A percentile compares a stretch with the other conserved stretches of the same genome.
These are phyloP conservation scores for Drosophila navojoa DNA, from an alignment of 1,140 invertebrate species.

Conservation along the genomic window DNA sequence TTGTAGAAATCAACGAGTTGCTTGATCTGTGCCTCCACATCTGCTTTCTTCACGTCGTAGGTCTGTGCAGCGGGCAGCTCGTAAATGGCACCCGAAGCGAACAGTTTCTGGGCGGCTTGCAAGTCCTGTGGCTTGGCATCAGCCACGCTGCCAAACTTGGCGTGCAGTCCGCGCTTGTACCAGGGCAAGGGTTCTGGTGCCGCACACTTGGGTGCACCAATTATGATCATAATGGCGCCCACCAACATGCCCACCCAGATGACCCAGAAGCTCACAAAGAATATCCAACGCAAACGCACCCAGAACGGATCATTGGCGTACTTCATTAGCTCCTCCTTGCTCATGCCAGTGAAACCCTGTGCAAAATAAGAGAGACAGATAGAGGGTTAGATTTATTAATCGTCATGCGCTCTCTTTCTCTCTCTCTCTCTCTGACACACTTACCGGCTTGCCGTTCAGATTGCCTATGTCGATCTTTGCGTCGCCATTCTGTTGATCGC, in stretches of 20 bases:
- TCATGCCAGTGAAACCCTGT: slow-evolving; percentile 90
- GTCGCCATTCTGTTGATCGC: slow-evolving; percentile 91
- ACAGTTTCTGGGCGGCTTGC: slow-evolving; percentile 46
- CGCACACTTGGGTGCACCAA: slow-evolving; percentile 92
- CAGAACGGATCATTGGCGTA: slow-evolving; percentile 96
- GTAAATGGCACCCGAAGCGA: slow-evolving; percentile 75
- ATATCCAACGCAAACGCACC: slow-evolving; percentile 92
- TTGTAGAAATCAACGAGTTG: slow-evolving; percentile 61
- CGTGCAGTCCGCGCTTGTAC: slow-evolving; percentile 84
- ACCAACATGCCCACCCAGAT: slow-evolving; percentile 93
- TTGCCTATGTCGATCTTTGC: slow-evolving; percentile 93
- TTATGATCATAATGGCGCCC: slow-evolving; percentile 92
- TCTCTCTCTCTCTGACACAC: slow-evolving; percentile 28
- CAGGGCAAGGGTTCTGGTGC: slow-evolving; percentile 88
- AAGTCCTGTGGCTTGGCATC: slow-evolving; percentile 43
- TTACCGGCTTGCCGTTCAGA: slow-evolving; percentile 85
- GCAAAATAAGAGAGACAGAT: neutral
- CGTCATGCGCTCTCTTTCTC: neutral
- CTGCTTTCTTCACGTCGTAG: slow-evolving; percentile 60
- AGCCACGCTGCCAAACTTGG: slow-evolving; percentile 58
- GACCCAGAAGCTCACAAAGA: slow-evolving; percentile 94
- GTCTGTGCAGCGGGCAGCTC: slow-evolving; percentile 68
- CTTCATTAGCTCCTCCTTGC: slow-evolving; percentile 96
- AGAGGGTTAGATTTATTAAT: neutral
- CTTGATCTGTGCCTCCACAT: slow-evolving; percentile 70